Evolutionary conservation across 37 sponge, comb jelly and placozoan species (phyloP).

Genomic region (Haliclona indistincta): DNA sequence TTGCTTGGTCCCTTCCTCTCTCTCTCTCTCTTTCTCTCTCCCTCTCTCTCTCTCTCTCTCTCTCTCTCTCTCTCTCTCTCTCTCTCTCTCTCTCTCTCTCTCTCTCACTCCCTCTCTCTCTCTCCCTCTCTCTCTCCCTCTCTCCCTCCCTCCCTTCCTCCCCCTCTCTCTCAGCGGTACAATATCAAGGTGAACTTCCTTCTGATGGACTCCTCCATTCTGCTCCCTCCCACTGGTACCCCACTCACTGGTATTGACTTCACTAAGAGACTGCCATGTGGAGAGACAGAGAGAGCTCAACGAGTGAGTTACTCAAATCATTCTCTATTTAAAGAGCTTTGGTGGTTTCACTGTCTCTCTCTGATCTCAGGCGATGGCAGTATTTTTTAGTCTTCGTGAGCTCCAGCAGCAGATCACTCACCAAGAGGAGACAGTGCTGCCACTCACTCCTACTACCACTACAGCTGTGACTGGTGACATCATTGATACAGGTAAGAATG

Average conservation of each 20-base stretch:
- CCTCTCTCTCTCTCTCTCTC: no score
- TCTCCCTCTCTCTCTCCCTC: no score
- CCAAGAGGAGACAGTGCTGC: constrained; percentile 56
- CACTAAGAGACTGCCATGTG: constrained; percentile 87
- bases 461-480: constrained; percentile 55
- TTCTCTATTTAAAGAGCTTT: no score
- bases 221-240: constrained; percentile 90
- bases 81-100: no score
- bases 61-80: no score
- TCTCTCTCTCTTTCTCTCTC: no score
- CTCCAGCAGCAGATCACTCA: constrained; percentile 51
- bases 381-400: constrained; percentile 75
- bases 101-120: no score
- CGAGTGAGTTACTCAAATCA: no score
- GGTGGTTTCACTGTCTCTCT: neutral
- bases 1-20: no score
- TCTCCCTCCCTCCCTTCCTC: constrained; percentile 4
- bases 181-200: constrained; percentile 53
- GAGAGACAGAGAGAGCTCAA: constrained; percentile 63
- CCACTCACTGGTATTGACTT: constrained; percentile 94
- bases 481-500: constrained; percentile 19
- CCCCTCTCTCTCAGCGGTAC: constrained; percentile 21
- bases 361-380: constrained; percentile 61
- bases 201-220: constrained; percentile 84
- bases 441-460: constrained; percentile 51